Evolutionary conservation across 2,797 vertebrate species (phyloP), one percentile per base, ranked within the genome.

Genomic region (Lepilemur septentrionalis): DNA sequence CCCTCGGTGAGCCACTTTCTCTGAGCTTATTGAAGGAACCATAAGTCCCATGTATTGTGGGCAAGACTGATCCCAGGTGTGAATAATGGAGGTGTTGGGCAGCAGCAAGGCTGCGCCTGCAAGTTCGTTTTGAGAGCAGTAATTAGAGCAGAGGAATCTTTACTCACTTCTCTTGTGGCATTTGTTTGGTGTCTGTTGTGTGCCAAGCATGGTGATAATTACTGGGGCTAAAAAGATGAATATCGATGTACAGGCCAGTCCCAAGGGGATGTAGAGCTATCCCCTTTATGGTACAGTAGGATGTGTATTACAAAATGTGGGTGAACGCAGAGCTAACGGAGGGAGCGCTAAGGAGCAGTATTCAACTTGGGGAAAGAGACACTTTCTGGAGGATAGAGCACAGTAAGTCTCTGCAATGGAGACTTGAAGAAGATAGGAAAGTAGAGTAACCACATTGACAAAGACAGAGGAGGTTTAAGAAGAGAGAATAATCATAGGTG

Each of bases 1-100:
- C 41, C 76, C 50, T 28, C 11, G 5, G 73, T 84, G 46, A 95
- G 65, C 61, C 46, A 50, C 28, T 15, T 35, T 73, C 89, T 94
- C 88, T 84, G 82, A 93, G 88, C 43, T 97, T 93, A 95, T 43
- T 75, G 96, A 35, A 70, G 72, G 50, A 83, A 81, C 23, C 50
- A 43, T 50, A 10, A 87, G 63, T 65, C 59, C 30, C 88, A 82
- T 73, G 86, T 91, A 50, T 57, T 55, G 35, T 63, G 46, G 79
- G 48, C 78, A 95, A 86, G 52, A 80, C 69, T 85, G 92, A 92
- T 76, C 57, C 55, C 85, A 73, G 69, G 57, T 59, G 41, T 25
- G 70, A 76, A 65, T 59, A 73, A 87, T 25, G n/a, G 80, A 78
- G 67, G 50, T 14, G 15, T 25, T 50, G 18, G 69, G 35, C 63